These are phyloP conservation scores for Eulemur mongoz DNA, from an alignment of 2,797 vertebrate species.

Conservation along the genomic window DNA sequence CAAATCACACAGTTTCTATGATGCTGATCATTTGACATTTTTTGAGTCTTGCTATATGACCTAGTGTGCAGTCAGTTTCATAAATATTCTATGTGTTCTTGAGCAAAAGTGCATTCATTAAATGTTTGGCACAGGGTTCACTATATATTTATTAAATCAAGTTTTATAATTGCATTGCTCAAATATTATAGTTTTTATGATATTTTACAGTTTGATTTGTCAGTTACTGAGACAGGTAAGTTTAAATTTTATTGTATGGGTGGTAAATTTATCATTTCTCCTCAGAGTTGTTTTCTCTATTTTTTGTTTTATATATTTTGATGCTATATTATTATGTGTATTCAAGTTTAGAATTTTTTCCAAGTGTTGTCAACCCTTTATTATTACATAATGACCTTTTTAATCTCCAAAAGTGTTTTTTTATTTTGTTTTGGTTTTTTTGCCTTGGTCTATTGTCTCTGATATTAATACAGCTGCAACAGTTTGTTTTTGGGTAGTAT, in stretches of 20 bases:
- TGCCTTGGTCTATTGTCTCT: neutral
- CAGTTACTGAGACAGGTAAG: neutral
- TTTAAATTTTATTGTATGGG: neutral
- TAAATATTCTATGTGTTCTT: neutral
- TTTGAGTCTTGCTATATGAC: neutral
- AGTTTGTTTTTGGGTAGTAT: neutral
- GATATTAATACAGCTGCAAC: neutral
- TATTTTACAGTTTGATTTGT: neutral
- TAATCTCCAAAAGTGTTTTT: neutral
- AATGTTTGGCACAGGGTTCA: neutral
- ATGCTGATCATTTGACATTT: neutral
- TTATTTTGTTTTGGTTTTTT: too few species aligned
- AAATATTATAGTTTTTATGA: neutral
- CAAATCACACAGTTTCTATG: neutral
- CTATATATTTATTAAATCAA: neutral
- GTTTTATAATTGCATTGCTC: neutral
- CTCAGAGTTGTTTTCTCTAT: neutral
- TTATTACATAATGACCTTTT: neutral
- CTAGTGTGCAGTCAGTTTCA: neutral
- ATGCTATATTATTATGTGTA: neutral
- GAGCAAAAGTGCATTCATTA: neutral
- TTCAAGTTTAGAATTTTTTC: neutral
- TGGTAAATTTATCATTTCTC: neutral
- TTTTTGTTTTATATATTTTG: neutral
- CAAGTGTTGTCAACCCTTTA: neutral